Base-by-base conservation (phyloP, 2,113 vertebrate genomes). In the Nerophis ophidion region DNA sequence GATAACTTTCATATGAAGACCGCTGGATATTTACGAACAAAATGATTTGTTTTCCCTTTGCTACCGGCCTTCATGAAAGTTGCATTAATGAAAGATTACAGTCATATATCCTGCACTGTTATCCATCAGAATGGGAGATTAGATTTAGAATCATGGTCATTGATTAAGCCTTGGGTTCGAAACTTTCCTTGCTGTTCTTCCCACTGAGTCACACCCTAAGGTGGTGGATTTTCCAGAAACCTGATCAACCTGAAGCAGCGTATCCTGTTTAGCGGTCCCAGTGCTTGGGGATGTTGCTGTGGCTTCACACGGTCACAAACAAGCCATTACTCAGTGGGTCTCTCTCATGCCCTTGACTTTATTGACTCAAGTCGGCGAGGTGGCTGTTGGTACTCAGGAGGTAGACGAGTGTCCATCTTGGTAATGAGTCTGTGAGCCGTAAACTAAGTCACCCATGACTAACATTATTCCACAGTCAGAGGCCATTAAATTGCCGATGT, bases 301-400 rank as follows among this genome's bases (percentile, higher is more conserved):
- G 69, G 63, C 66, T 66, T 72, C 71, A 59, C 71, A 60, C 49
- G 35, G 26, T 68, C 56, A 68, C 63, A 85, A 75, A 79, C 58
- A 75, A 57, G 54, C 79, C 61, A 79, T 89, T 83, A 82, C 71
- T 86, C 71, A 82, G 65, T 48, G 26, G 75, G 40, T 11, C 67
- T 71, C 80, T 60, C 74, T 63, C 70, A 65, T 77, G 84, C 64
- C 81, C 77, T 85, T 79, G 82, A 72, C 80, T 78, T 70, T 86
- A 87, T 86, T 85, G 85, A 85, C 77, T 80, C 38, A 66, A 71
- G 68, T 81, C 80, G 72, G 66, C 65, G 46, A 77, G 64, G 76
- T 74, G 72, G 63, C 80, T 79, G 73, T 56, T 82, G 76, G 81
- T 72, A 68, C 71, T 81, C 72, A 68, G 70, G 72, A 73, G 73